Evolutionary conservation across 2,113 vertebrate species (phyloP), one percentile per base, ranked within the genome.

Genomic region (Prolemur simus): DNA sequence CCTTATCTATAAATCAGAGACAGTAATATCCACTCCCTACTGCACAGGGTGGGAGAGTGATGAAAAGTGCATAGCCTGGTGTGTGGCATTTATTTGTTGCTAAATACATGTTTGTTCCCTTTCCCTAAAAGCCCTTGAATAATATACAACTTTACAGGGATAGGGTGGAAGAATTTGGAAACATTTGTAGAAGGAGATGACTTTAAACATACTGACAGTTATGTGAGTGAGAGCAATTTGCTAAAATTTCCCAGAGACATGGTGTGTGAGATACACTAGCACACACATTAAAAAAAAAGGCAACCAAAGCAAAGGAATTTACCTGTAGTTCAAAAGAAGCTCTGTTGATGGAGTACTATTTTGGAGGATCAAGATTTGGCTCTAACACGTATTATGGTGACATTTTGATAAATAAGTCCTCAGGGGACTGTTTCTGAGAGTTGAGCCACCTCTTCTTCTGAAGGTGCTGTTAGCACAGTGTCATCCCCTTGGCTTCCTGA

Each of bases 71-170:
- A 8, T 9, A 27, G 23, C 29, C 45, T 21, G 8, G 14, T 20
- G 0, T 66, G 32, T 66, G 29, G 39, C 27, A n/a, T 81, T 69
- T 84, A 47, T n/a, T 84, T 64, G 20, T 63, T 85, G 21, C 37
- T 63, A 60, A 25, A 77, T 69, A 58, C 12, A 32, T 18, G 13
- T 68, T 86, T 78, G 1, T 82, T 56, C 1, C 4, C 21, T 85
- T 95, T 95, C 27, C 60, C 54, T 94, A 39, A 34, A 94, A 74
- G 58, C 45, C 73, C 52, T 80, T 54, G 69, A 95, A 25, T 83
- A 60, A 54, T 42, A 66, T 34, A 10, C 6, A 80, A 6, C 66
- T 63, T 69, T 56, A 27, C 60, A 13, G 34, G 32, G 45, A 49
- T 23, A 60, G 37, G 27, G 52, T 21, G 9, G 14, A 68, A 93